Conservation (phyloP, 1,140 invertebrate species). For the Saccostrea echinata region DNA sequence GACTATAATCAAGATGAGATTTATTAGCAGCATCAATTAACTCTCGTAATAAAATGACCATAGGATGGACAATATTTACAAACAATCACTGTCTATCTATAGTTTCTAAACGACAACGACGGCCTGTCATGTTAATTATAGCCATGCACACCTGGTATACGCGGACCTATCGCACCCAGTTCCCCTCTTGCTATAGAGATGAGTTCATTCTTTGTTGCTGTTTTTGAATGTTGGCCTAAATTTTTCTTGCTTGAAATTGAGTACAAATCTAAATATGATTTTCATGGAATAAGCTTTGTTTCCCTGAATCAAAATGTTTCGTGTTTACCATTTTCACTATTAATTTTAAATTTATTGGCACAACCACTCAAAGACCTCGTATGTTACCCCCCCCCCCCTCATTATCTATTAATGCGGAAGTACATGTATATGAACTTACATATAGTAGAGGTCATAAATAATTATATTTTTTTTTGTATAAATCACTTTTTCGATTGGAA, state of each 20-base stretch:
- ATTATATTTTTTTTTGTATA: too few species aligned
- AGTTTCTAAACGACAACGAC: background rate
- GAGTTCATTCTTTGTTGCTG: background rate
- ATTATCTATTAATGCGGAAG: too few species aligned
- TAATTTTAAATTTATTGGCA: too few species aligned
- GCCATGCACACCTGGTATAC: background rate
- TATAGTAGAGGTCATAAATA: too few species aligned
- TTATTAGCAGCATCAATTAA: constrained; percentile 4
- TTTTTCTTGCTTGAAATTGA: background rate
- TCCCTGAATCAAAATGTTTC: too few species aligned
- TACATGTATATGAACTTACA: too few species aligned
- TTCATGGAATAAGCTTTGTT: background rate
- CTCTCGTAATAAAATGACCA: background rate
- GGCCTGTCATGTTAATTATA: background rate
- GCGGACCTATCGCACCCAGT: background rate
- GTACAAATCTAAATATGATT: background rate
- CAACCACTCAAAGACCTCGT: too few species aligned
- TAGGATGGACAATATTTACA: background rate
- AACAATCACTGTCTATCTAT: background rate
- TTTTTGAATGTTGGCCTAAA: too few species aligned
- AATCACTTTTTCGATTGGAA: too few species aligned
- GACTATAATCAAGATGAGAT: background rate
- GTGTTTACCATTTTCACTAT: too few species aligned
- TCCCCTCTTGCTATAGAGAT: background rate
- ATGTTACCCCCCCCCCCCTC: too few species aligned